Evolutionary conservation across 2,888 invertebrate species (phyloP), one percentile per base, ranked within the genome.

Genomic region (Cryptus viduatorius): DNA sequence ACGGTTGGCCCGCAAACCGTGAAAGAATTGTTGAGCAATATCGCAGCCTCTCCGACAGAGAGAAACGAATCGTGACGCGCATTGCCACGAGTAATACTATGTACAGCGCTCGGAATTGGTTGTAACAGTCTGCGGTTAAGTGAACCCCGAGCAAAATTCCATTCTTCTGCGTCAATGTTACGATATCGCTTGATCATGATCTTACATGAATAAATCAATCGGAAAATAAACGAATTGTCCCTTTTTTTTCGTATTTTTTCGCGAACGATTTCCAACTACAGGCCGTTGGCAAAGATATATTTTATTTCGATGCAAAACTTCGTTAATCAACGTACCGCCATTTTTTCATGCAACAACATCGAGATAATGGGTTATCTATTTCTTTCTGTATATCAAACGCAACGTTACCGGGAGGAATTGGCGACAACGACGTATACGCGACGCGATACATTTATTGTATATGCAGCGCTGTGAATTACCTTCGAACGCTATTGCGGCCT

Each of bases 11-110:
- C 79, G 82, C 65, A 73, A 85, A 82, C 79, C 85, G 76, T 85
- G 85, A 85, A 82, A 61, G 71, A 69, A 82, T 82, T 50, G 81
- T 84, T 82, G 82, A 61, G 82, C 71, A 85, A 82, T 75, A 72
- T 61, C 50, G 46, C 46, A 48, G 56, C 59, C 72, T 67, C 67
- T 53, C 59, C 64, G 50, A 61, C 29, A 44, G 72, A 59, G 29
- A 31, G 59, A 67, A 37, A 65, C 71, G 37, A 53, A 73, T 67
- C 50, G 68, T 78, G 56, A 16, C 10, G 61, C 61, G 61, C 61
- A 61, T 48, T 78, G 37, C 37, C 44, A n/a, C 46, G 29, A 78
- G 68, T 31, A 29, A 69, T 69, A 44, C 42, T 46, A 42, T 46
- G 37, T 48, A 44, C 44, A 64, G 14, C 46, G 44, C 61, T 29